Evolutionary conservation across 2,888 invertebrate genomes (phyloP), one percentile per base, ranked within the genome.

Genomic region (Gandaritis pyraliata): DNA sequence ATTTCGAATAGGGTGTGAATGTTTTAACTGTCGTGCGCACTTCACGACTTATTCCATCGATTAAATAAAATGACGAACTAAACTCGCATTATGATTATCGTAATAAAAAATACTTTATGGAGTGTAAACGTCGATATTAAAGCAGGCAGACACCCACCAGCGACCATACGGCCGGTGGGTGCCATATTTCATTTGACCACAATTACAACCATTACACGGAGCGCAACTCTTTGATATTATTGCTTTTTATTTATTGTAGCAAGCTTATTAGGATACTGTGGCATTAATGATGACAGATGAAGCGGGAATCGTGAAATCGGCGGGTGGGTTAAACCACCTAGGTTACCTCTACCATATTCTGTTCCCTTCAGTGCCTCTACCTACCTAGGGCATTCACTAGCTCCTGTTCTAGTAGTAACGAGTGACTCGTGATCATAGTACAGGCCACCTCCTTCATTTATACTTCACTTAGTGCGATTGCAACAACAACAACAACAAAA

Each of bases 201-300:
- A 89, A 90, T 90, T 89, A 90, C 90, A 89, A 86, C 84, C 88
- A 89, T 89, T 90, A 89, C 84, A 87, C 85, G 78, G 87, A 79
- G 84, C 90, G 90, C 89, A 87, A 82, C 83, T 86, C 90, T 91
- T 91, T 90, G 88, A 89, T 88, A 87, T 84, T 77, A 74, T 76
- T 79, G 76, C 76, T 85, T 80, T 87, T 87, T 89, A 87, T 88
- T 88, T 91, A 88, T 90, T 88, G 83, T 84, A 83, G 81, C 83
- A 81, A 89, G 88, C 90, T 91, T 92, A 92, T 91, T 90, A 91
- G 91, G 89, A 88, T 85, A 75, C 85, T 76, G 78, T 86, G 87
- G 89, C 91, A 86, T 88, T 92, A 91, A 92, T 91, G 91, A 92
- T 92, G 91, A 92, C 90, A 91, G 88, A 92, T 90, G 90, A 85